Evolutionary conservation across 2,113 vertebrate species (phyloP).

Genomic region (Dicerorhinus sumatrensis): DNA sequence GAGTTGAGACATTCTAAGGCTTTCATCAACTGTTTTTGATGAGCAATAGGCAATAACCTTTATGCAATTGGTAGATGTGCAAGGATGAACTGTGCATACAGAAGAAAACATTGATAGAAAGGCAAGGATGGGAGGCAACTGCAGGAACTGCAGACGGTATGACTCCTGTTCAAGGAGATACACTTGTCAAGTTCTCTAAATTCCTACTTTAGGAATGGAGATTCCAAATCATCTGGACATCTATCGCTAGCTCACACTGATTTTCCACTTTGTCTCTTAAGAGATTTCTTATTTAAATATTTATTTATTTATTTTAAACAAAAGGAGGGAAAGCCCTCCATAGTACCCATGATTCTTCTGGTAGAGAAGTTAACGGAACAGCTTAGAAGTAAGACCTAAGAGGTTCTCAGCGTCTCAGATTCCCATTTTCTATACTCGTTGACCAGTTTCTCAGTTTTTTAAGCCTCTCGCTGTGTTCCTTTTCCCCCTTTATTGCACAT

Average conservation of each 20-base stretch:
- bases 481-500: neutral
- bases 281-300: conserved; percentile 50
- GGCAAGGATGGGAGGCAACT: neutral
- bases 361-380: conserved; percentile 32
- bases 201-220: conserved; percentile 11
- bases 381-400: neutral
- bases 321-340: conserved; percentile 9
- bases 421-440: neutral
- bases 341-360: neutral
- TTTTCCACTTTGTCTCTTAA: neutral
- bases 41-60: conserved; percentile 63
- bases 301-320: conserved; percentile 31
- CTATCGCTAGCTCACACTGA: neutral
- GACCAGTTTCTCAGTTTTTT: neutral
- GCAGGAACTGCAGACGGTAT: neutral
- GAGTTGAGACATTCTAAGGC: conserved; percentile 65
- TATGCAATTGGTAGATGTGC: conserved; percentile 53
- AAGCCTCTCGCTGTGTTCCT: neutral
- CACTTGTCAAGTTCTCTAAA: neutral
- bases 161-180: neutral
- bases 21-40: conserved; percentile 73
- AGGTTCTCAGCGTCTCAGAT: conserved; percentile 27
- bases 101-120: conserved; percentile 58
- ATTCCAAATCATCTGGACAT: neutral
- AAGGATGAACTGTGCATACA: conserved; percentile 70